phyloP scores from a whole-genome alignment of 2,888 invertebrate species.

The Tanypteryx hageni region DNA sequence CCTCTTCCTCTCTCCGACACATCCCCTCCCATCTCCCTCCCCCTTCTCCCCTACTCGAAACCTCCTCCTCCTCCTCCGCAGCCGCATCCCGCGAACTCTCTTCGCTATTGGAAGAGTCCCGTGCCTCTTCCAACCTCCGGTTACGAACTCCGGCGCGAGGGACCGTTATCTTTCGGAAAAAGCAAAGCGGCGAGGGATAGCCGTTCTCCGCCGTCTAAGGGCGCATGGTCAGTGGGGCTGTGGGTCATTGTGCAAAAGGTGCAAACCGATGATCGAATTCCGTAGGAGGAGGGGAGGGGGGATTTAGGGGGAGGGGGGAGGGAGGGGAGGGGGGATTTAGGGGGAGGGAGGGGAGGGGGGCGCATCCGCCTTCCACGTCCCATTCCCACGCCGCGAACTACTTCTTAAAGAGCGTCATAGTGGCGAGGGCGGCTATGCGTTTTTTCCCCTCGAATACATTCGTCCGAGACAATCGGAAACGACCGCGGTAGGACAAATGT shows the following conservation, averaged over 20 bases:
- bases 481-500: too few species aligned
- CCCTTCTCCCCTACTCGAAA: not conserved
- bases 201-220: not conserved
- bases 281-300: not conserved
- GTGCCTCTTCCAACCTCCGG: conserved; percentile 20
- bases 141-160: not conserved
- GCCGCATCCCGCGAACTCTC: not conserved
- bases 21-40: not conserved
- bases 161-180: conserved; percentile 15
- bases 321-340: not conserved
- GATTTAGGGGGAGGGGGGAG: not conserved
- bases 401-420: not conserved
- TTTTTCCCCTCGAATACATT: not conserved
- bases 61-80: not conserved
- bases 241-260: conserved; percentile 59
- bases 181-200: not conserved
- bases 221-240: conserved; percentile 49
- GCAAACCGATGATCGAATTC: conserved; percentile 54
- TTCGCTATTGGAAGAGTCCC: not conserved
- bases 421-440: not conserved
- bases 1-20: not conserved
- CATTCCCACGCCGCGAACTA: conserved; percentile 18
- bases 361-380: conserved; percentile 19
- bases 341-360: too few species aligned
- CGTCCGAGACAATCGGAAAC: not conserved